A percentile compares a stretch with the other conserved stretches of the same genome.
These are phyloP conservation scores for Chymomyza costata DNA, from an alignment of 1,140 invertebrate genomes.

Conservation along the genomic window DNA sequence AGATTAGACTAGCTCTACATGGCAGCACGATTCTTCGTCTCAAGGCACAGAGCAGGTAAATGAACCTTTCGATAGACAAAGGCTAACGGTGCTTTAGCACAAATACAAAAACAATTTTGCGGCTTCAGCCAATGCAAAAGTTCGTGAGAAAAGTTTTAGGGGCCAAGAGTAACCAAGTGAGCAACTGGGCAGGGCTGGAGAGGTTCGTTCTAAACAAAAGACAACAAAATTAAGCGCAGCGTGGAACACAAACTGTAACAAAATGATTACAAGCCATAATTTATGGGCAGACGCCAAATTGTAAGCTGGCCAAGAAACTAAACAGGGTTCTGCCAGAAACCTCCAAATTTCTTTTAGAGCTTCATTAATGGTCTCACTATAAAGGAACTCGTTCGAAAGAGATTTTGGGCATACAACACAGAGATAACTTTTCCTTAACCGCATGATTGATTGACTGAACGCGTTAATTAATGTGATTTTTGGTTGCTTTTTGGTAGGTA, in stretches of 20 bases:
- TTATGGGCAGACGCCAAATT: conserved; percentile 36
- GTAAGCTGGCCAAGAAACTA: neutral
- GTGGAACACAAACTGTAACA: conserved; percentile 61
- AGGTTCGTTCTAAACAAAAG: conserved; percentile 16
- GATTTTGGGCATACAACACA: too few relatives aligned
- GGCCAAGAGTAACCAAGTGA: too few relatives aligned
- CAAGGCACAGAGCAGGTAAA: conserved; percentile 46
- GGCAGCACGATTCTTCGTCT: conserved; percentile 35
- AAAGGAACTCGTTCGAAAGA: too few relatives aligned
- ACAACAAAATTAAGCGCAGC: too few relatives aligned
- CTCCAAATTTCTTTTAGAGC: too few relatives aligned
- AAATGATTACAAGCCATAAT: conserved; percentile 65
- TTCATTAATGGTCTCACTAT: too few relatives aligned
- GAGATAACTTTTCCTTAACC: too few relatives aligned
- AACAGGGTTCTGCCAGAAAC: too few relatives aligned
- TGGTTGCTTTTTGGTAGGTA: too few relatives aligned
- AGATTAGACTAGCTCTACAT: conserved; percentile 8
- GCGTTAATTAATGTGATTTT: too few relatives aligned
- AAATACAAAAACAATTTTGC: conserved; percentile 25
- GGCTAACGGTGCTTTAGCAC: conserved; percentile 50
- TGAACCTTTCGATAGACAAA: conserved; percentile 52
- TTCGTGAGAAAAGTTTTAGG: conserved; percentile 60
- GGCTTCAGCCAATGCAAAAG: conserved; percentile 31
- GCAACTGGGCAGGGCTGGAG: too few relatives aligned
- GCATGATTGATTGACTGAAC: too few relatives aligned